A percentile compares a stretch with the other conserved stretches of the same genome.
phyloP scores from a whole-genome alignment of 2,113 vertebrate genomes.

The Opisthocomus hoazin region DNA sequence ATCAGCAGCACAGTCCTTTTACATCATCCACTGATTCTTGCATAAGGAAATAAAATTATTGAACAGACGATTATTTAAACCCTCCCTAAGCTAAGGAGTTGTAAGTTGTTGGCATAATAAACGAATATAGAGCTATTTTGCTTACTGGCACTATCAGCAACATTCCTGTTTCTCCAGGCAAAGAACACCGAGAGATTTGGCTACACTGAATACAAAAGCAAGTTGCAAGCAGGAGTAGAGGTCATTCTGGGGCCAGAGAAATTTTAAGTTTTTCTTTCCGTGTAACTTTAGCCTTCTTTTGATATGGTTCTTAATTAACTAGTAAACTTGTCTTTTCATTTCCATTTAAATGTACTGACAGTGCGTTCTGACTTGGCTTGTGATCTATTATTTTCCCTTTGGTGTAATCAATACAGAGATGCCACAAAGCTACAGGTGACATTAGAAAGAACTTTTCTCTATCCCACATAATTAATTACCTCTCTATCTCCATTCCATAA shows the following conservation, averaged over 20 bases:
- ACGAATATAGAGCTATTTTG: neutral
- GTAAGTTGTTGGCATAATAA: neutral
- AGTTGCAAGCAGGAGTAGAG: neutral
- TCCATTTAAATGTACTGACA: neutral
- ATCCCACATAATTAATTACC: neutral
- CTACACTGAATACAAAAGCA: accelerated
- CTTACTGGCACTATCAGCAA: neutral
- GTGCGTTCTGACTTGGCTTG: neutral
- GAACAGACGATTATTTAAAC: neutral
- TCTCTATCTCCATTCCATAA: neutral
- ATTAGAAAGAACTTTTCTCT: conserved; percentile 17
- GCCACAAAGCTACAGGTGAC: conserved; percentile 9
- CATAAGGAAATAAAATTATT: neutral
- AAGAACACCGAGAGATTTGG: neutral
- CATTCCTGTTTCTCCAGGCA: neutral
- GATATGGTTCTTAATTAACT: conserved; percentile 38
- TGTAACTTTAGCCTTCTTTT: conserved; percentile 38
- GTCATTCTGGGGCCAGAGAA: neutral
- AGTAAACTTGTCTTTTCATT: neutral
- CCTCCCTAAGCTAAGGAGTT: neutral
- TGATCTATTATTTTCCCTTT: neutral
- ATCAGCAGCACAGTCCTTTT: neutral
- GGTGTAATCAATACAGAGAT: neutral
- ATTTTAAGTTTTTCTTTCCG: neutral
- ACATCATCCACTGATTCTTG: neutral